Evolutionary conservation across 2,888 invertebrate species (phyloP).

Genomic region (Parnassius apollo): DNA sequence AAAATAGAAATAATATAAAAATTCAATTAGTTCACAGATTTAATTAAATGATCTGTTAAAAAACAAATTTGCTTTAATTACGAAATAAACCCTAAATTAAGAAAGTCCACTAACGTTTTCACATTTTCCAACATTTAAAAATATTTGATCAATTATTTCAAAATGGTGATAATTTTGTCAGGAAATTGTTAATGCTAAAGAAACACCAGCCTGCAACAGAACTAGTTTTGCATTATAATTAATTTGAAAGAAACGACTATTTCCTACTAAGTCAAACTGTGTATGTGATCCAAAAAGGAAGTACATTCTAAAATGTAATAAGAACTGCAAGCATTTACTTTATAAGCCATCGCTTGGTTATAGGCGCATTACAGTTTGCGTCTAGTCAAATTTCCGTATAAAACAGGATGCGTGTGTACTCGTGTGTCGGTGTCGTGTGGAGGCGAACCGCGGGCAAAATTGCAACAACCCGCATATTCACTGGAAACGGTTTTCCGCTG

Average conservation of each 20-base stretch:
- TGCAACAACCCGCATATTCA: conserved; percentile 18
- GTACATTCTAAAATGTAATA: not conserved
- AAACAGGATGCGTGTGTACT: conserved; percentile 16
- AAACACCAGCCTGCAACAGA: too few species aligned
- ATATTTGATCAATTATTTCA: too few species aligned
- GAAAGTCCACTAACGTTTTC: too few species aligned
- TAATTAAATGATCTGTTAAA: not conserved
- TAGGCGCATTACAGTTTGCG: not conserved
- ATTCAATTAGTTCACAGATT: too few species aligned
- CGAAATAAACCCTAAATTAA: not conserved
- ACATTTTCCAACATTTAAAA: too few species aligned
- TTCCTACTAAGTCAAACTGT: conserved; percentile 7
- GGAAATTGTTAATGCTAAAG: too few species aligned
- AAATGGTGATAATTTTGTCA: too few species aligned
- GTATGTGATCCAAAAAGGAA: too few species aligned
- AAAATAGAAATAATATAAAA: too few species aligned
- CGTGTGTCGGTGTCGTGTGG: conserved; percentile 9
- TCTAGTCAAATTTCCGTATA: conserved; percentile 3
- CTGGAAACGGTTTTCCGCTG: conserved; percentile 13
- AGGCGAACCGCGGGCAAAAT: conserved; percentile 1
- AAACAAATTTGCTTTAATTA: conserved; percentile 1
- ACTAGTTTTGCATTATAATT: conserved; percentile 12
- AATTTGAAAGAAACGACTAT: conserved; percentile 18
- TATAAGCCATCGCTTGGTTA: not conserved
- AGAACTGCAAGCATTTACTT: conserved; percentile 9